Base-by-base conservation (phyloP, 1,140 invertebrate species). In the Anastrepha obliqua region DNA sequence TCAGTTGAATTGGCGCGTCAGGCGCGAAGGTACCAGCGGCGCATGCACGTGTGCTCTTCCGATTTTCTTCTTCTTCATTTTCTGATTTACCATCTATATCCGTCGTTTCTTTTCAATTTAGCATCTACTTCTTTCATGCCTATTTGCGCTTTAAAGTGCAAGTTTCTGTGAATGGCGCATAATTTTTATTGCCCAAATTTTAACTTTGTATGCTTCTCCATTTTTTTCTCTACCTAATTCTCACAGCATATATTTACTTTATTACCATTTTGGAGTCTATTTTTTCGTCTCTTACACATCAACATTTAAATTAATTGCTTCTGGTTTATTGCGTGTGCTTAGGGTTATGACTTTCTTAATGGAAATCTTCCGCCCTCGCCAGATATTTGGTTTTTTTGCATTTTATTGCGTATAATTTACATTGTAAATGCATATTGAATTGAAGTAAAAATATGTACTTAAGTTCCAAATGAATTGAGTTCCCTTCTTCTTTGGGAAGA, bases 271-370 rank as follows among this genome's bases (percentile, higher is more conserved):
- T 67, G 29, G 29, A 0, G 29, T 67, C 9, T n/a, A 3, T 42
- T 67, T 67, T 67, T 20, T 67, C 39, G 29, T 29, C 29, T 39
- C 65, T 42, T 67, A 13, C 39, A 11, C 11, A 42, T 20, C 65
- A 67, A 67, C 65, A 67, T 67, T 67, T 67, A 67, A 67, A 67
- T 67, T 67, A 67, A 67, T 67, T 67, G 65, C n/a, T 39, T 67
- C 29, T 67, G 3, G 20, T 67, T 67, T 67, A 67, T 67, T 67
- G 65, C 65, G 29, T 67, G 65, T 29, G 29, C 29, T 42, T 67
- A 29, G 65, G 29, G 65, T 67, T 67, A 67, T 29, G 1, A 15
- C 29, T 42, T 67, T 67, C 29, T 42, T 67, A 67, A 67, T 29
- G 39, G n/a, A 67, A 20, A 29, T 42, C 39, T 67, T 67, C 20